Evolutionary conservation across 2,888 invertebrate species (phyloP).

Genomic region (Rhagonycha lutea): DNA sequence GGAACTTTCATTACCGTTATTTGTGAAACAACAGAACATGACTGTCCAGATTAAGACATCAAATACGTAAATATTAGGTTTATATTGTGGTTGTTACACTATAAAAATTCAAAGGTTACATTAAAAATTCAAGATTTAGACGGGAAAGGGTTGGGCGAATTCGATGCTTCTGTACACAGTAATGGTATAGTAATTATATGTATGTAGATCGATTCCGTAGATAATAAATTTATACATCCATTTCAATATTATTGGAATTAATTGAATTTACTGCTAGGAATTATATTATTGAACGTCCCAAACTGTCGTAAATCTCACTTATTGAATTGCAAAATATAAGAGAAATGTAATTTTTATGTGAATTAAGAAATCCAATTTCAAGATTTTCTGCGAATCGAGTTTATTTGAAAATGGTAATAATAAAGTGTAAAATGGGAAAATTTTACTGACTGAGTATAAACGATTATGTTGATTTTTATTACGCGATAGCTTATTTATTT

Average conservation of each 20-base stretch:
- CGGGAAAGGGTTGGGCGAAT: background rate
- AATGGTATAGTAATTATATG: background rate
- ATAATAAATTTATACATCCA: background rate
- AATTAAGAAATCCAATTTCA: background rate
- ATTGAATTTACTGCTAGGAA: background rate
- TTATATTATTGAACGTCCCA: background rate
- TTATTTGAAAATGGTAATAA: too few species aligned
- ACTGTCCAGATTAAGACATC: background rate
- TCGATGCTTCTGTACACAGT: background rate
- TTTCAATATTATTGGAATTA: background rate
- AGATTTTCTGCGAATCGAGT: background rate
- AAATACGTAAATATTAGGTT: background rate
- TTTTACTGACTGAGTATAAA: background rate
- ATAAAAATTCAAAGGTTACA: background rate
- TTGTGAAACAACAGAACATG: background rate
- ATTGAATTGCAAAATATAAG: too few species aligned
- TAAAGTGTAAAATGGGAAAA: background rate
- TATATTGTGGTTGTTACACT: background rate
- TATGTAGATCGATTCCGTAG: background rate
- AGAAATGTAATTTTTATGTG: background rate
- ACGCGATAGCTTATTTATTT: background rate
- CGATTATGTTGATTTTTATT: background rate
- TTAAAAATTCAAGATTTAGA: background rate
- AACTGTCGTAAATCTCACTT: too few species aligned
- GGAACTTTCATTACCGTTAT: background rate